phyloP scores from a whole-genome alignment of 2,113 vertebrate genomes.

The Ardeotis arabs region DNA sequence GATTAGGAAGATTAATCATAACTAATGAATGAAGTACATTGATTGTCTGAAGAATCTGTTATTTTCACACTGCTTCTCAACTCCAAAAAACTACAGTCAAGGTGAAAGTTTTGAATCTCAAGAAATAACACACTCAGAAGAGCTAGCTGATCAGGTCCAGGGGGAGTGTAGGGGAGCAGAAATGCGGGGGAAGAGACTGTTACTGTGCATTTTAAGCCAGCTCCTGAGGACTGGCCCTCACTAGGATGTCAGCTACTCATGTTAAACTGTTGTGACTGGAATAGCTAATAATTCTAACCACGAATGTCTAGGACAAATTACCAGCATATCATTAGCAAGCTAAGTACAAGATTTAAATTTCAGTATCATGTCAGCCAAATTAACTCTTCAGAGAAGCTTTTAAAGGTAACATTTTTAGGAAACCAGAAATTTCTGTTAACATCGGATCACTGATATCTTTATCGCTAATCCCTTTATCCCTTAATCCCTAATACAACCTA shows the following conservation, averaged over 20 bases:
- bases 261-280: background rate
- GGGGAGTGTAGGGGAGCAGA: background rate
- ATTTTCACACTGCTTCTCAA: background rate
- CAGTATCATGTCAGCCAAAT: background rate
- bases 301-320: background rate
- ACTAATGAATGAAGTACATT: background rate
- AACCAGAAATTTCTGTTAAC: background rate
- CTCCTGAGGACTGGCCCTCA: background rate
- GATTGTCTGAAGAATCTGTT: background rate
- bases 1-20: background rate
- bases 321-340: background rate
- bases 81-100: background rate
- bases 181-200: background rate
- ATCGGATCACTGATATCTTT: background rate
- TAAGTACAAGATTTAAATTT: background rate
- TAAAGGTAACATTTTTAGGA: background rate
- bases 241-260: background rate
- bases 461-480: conserved; percentile 16
- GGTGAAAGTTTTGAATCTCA: background rate
- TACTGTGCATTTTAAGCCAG: background rate
- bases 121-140: background rate
- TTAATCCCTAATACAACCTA: conserved; percentile 16
- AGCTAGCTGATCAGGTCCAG: background rate
- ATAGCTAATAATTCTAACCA: background rate
- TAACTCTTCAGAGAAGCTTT: background rate